Evolutionary conservation across 1,140 invertebrate genomes (phyloP), one percentile per base, ranked within the genome.

Genomic region (Drosophila setifemur): DNA sequence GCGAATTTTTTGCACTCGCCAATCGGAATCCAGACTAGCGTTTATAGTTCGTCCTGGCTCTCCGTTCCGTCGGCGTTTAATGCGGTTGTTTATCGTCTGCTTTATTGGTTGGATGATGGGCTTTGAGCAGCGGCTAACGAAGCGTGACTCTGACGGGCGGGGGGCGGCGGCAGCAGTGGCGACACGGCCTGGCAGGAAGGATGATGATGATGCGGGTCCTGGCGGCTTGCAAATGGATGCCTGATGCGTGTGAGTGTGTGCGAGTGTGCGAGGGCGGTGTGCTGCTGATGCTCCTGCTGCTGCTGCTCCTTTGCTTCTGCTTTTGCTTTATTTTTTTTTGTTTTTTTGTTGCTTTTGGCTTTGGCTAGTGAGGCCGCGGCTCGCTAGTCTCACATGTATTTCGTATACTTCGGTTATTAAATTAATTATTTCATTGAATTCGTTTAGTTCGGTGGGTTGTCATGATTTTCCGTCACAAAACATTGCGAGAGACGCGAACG

Each of bases 321-420:
- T 4, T 52, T 31, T 40, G 23, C 14, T 31, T 42, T 11, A 5
- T 52, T 45, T 28, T 47, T 37, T 6, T 52, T 37, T 28, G 43
- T 44, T 49, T 26, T 6, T 39, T 44, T 21, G 43, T 45, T 48
- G 42, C 45, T 35, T 52, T 40, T 64, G 42, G 54, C 42, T 52
- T 40, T 64, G 67, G 69, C 69, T 71, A 63, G 64, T 69, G 50
- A 57, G 57, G 58, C 71, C 52, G 50, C 49, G 53, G 68, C 71
- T 52, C 50, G 60, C 52, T 52, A 52, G 69, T 57, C 69, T 73
- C 69, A 73, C 71, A 73, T 73, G 71, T 66, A 73, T 73, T 73
- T 66, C 25, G 50, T 66, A 73, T 54, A 73, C 68, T 54, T 64
- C 33, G 9, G 19, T n/a, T 11, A 18, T 3, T 11, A 14, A 40